Evolutionary conservation across 2,113 vertebrate genomes (phyloP), one percentile per base, ranked within the genome.

Genomic region (Urocynchramus pylzowi): DNA sequence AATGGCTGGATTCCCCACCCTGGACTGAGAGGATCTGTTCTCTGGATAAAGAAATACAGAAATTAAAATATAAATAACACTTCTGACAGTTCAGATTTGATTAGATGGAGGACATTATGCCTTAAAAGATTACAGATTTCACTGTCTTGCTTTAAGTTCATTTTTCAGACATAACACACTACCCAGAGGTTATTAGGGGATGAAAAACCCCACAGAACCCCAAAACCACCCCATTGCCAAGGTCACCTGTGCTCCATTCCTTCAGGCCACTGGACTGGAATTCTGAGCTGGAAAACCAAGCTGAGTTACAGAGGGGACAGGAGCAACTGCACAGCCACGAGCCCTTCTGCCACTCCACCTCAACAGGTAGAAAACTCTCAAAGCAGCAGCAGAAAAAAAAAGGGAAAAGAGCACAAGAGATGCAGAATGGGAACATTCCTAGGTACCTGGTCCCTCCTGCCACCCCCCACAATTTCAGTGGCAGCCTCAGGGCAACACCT

Each of bases 391-490:
- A 87, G 16, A 3, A 27, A 18, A 27, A 18, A 35, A 60, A 60
- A 11, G 11, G 23, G 8, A 5, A 7, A 35, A 71, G 7, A 84
- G 10, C 52, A 8, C 23, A 49, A 9, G 37, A 2, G 13, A 17
- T 37, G 9, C 19, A 49, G 50, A 16, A 50, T 1, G 18, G 35
- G 61, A 57, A 52, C 53, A 44, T 27, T 39, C 23, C 22, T 52
- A 22, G n/a, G 26, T 27, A 3, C 12, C 24, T 39, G 35, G 6
- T 16, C 37, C 23, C 45, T 69, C 41, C 28, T 45, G 37, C 16
- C 33, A 56, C 16, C 21, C 10, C 59, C 8, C 2, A 30, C 26
- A 71, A 1, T 21, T 4, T 2, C 74, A 54, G 2, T 1, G 52
- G 2, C 49, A 61, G 65, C 17, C 69, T 53, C 31, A 28, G 14